Conservation (phyloP, 2,888 invertebrate genomes). For the Hemistola chrysoprasaria region DNA sequence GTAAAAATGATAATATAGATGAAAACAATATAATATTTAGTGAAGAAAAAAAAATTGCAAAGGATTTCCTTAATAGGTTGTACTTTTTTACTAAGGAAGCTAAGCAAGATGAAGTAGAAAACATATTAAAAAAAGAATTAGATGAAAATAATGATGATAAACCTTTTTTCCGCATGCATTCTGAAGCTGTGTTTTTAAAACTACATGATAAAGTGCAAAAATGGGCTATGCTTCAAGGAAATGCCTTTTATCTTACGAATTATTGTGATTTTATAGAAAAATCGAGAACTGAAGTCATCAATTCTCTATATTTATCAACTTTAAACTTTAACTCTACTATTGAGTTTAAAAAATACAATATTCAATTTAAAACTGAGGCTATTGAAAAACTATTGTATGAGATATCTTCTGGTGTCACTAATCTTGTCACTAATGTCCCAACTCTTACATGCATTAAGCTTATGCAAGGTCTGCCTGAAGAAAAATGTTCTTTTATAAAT, state of each 20-base stretch:
- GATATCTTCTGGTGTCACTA: background rate
- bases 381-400: slow-evolving; percentile 6
- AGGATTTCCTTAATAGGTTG: slow-evolving; percentile 36
- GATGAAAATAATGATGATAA: slow-evolving; percentile 27
- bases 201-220: slow-evolving; percentile 46
- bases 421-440: background rate
- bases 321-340: slow-evolving; percentile 38
- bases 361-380: slow-evolving; percentile 28
- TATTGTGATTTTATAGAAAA: slow-evolving; percentile 35
- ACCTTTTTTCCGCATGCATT: slow-evolving; percentile 33
- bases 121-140: slow-evolving; percentile 39
- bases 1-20: no score
- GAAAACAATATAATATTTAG: slow-evolving; percentile 31
- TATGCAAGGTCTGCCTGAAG: background rate
- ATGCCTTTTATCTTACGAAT: slow-evolving; percentile 36
- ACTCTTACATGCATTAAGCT: slow-evolving; percentile 3
- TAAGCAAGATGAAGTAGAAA: slow-evolving; percentile 39
- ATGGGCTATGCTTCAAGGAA: slow-evolving; percentile 41
- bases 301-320: slow-evolving; percentile 37
- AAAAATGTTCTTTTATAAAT: slow-evolving; percentile 1
- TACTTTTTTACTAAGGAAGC: slow-evolving; percentile 47
- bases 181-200: slow-evolving; percentile 42
- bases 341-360: slow-evolving; percentile 32
- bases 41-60: slow-evolving; percentile 34
- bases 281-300: slow-evolving; percentile 39